Percentiles rank a stretch among this genome's conserved stretches.
These are phyloP conservation scores for Etheostoma nigrum DNA, from an alignment of 2,797 vertebrate species.

Conservation along the genomic window DNA sequence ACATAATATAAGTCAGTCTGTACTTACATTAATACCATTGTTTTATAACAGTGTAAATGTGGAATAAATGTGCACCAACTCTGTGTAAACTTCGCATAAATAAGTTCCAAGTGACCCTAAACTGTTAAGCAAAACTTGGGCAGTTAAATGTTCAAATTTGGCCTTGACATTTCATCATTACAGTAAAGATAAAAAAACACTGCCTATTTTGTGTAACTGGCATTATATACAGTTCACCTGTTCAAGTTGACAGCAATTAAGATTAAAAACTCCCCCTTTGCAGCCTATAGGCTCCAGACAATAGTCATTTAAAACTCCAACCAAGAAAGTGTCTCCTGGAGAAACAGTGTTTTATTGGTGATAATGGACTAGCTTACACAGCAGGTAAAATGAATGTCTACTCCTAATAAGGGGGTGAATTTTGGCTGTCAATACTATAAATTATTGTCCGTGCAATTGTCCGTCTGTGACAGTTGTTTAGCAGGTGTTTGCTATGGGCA, in stretches of 20 bases:
- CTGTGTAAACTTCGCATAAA: neutral
- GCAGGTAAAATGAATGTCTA: constrained; percentile 68
- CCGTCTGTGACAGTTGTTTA: constrained; percentile 77
- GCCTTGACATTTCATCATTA: constrained; percentile 53
- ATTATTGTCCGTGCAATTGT: constrained; percentile 74
- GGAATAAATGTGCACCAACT: neutral
- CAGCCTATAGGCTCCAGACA: constrained; percentile 52
- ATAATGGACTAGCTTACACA: constrained; percentile 75
- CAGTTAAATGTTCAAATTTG: constrained; percentile 46
- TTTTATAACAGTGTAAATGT: neutral
- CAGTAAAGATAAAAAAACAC: constrained; percentile 23
- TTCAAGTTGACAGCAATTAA: constrained; percentile 78
- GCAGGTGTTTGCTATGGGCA: constrained; percentile 74
- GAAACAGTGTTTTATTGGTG: constrained; percentile 61
- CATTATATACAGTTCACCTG: constrained; percentile 36
- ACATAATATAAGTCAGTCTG: neutral
- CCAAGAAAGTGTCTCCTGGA: constrained; percentile 35
- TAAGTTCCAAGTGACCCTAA: constrained; percentile 6
- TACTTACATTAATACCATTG: neutral
- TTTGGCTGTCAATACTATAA: constrained; percentile 72
- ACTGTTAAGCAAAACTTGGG: constrained; percentile 38
- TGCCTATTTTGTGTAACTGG: constrained; percentile 30
- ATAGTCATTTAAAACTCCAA: constrained; percentile 45
- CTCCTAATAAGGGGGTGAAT: constrained; percentile 75
- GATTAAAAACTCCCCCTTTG: constrained; percentile 42